Evolutionary conservation across 2,888 invertebrate species (phyloP).

Genomic region (Embidobia sp.): DNA sequence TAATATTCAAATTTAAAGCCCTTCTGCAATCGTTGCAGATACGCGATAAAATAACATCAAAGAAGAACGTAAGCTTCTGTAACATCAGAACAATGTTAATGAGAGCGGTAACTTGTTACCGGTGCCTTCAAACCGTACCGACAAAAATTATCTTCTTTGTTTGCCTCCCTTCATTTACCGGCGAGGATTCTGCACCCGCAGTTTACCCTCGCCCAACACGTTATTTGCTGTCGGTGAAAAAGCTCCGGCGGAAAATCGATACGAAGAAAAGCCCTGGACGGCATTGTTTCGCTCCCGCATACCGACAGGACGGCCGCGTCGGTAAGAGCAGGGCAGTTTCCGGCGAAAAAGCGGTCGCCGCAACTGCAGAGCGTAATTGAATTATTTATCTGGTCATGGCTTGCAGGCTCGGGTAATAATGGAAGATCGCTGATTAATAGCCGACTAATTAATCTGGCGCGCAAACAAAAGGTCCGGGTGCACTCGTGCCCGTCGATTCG

Average conservation of each 20-base stretch:
- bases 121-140: too few species aligned
- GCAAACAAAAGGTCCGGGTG: constrained; percentile 6
- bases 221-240: constrained; percentile 51
- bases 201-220: constrained; percentile 6
- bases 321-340: constrained; percentile 27
- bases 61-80: too few species aligned
- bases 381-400: constrained; percentile 62
- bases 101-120: too few species aligned
- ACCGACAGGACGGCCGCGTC: constrained; percentile 40
- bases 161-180: constrained; percentile 4
- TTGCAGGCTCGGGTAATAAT: constrained; percentile 51
- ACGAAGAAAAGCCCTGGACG: constrained; percentile 7
- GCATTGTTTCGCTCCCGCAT: too few species aligned
- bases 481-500: constrained; percentile 7
- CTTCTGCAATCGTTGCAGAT: too few species aligned
- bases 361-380: constrained; percentile 52
- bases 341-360: constrained; percentile 12
- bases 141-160: too few species aligned
- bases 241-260: constrained; percentile 38
- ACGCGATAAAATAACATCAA: too few species aligned
- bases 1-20: too few species aligned
- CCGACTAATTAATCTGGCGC: neutral
- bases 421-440: constrained; percentile 57
- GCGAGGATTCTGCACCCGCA: neutral
- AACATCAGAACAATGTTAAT: too few species aligned